These are phyloP conservation scores for Buteo buteo DNA, from an alignment of 2,113 vertebrate species.

Conservation along the genomic window DNA sequence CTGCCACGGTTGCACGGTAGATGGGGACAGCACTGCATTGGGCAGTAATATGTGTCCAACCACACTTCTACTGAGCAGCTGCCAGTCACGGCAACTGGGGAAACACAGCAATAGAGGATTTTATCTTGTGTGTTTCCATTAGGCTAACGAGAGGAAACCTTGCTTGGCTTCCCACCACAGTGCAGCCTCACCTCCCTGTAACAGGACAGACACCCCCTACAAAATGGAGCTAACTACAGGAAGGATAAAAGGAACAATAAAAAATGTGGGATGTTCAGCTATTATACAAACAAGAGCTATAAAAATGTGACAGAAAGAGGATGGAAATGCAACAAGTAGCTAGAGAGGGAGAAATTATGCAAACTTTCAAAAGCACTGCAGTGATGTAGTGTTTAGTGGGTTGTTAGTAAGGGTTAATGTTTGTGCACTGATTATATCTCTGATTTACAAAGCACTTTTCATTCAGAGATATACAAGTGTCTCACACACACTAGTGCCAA, in stretches of 20 bases:
- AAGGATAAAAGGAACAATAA: background rate
- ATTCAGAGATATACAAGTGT: background rate
- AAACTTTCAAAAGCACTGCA: background rate
- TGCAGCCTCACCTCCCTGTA: background rate
- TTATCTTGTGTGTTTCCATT: background rate
- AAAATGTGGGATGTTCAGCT: background rate
- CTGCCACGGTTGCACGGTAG: fast-evolving
- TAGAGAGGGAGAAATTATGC: background rate
- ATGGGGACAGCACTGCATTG: background rate
- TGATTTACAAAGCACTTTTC: background rate
- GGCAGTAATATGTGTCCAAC: background rate
- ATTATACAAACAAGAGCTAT: background rate
- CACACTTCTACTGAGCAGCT: background rate
- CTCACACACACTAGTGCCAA: background rate
- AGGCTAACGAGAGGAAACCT: background rate
- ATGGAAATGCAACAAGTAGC: background rate
- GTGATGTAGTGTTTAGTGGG: background rate
- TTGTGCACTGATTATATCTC: background rate
- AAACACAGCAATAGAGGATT: background rate
- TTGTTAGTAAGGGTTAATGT: background rate
- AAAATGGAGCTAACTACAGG: background rate
- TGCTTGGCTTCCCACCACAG: background rate
- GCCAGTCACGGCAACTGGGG: background rate
- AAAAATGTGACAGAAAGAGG: background rate
- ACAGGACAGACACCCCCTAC: background rate